phyloP scores from a whole-genome alignment of 2,797 vertebrate species.

The Clamator glandarius region DNA sequence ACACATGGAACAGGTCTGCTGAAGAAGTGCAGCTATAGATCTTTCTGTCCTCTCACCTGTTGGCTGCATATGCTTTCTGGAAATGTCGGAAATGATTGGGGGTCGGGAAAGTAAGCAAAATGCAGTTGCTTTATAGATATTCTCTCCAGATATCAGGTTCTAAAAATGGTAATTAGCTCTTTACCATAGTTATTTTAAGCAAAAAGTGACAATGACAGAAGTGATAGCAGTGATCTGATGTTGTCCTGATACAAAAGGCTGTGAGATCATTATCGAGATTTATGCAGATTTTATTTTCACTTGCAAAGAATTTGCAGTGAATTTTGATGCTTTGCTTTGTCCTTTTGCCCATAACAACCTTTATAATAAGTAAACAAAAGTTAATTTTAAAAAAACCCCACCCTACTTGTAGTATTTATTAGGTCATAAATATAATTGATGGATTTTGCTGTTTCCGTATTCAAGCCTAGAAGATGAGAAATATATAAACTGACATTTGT shows the following conservation, averaged over 20 bases:
- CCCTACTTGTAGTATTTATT: neutral
- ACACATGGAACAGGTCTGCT: neutral
- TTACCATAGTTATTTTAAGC: neutral
- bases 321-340: slow-evolving; percentile 5
- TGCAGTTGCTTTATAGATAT: neutral
- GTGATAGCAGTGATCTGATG: neutral
- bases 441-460: neutral
- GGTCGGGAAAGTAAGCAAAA: neutral
- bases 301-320: neutral
- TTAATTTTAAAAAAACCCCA: neutral
- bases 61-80: neutral
- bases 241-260: neutral
- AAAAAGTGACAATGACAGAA: neutral
- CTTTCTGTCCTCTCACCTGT: neutral
- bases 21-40: neutral
- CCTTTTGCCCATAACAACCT: neutral
- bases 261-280: neutral
- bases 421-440: neutral
- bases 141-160: neutral
- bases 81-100: neutral
- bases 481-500: neutral
- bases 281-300: neutral
- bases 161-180: neutral
- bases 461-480: neutral
- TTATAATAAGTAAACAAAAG: neutral